phyloP scores from a whole-genome alignment of 2,113 vertebrate species.

The Ia io region DNA sequence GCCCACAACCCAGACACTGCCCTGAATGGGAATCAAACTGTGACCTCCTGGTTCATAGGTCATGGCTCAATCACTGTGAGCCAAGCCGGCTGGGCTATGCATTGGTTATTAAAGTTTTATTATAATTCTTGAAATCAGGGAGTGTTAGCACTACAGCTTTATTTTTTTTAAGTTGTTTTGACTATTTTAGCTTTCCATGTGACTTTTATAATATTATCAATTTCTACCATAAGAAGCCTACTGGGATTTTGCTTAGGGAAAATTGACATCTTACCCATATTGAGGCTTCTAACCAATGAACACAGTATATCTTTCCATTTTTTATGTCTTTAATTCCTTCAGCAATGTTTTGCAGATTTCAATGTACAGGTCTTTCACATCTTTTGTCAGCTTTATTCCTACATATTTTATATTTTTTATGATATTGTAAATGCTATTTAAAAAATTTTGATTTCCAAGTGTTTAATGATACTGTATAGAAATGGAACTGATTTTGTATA shows the following conservation, averaged over 20 bases:
- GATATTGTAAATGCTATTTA: not conserved
- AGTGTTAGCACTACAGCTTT: not conserved
- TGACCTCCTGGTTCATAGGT: no score
- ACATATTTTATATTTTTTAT: not conserved
- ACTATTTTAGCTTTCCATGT: not conserved
- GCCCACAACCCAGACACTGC: no score
- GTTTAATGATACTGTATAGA: not conserved
- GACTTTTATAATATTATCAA: not conserved
- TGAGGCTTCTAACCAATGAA: not conserved
- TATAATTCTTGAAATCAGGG: not conserved
- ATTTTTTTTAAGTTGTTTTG: not conserved
- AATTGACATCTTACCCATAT: not conserved
- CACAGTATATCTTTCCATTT: not conserved
- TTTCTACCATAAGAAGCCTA: not conserved
- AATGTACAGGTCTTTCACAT: not conserved
- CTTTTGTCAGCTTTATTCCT: not conserved
- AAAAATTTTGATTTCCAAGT: not conserved
- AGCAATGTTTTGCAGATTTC: not conserved
- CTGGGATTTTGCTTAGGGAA: not conserved
- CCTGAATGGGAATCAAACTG: no score
- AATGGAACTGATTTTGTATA: not conserved
- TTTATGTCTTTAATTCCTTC: slow-evolving; percentile 16
- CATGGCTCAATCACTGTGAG: no score
- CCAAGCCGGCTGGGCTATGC: no score
- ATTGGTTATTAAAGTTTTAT: not conserved